A percentile compares a stretch with the other conserved stretches of the same genome.
Conservation (phyloP, 2,113 vertebrate genomes). For the Hirundichthys speculiger region DNA sequence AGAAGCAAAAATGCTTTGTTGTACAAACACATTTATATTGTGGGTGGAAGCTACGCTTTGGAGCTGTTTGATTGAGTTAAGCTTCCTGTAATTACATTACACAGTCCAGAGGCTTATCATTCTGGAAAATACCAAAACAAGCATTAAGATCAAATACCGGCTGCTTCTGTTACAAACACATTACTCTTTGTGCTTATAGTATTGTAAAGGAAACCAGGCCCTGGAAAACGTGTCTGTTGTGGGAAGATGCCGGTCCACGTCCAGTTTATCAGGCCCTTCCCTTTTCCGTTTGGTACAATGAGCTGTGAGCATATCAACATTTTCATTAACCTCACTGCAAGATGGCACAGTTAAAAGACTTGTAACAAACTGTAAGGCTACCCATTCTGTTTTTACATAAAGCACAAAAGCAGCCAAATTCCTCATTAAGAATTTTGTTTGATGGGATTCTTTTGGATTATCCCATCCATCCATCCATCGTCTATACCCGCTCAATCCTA, state of each 20-base stretch:
- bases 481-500: no score
- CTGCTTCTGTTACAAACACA: neutral
- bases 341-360: conserved; percentile 4
- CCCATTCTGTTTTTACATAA: neutral
- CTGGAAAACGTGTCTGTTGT: conserved; percentile 50
- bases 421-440: no score
- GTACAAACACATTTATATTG: neutral
- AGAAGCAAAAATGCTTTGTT: neutral
- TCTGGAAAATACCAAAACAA: neutral
- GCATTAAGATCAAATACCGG: conserved; percentile 8
- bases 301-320: conserved; percentile 35
- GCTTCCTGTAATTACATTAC: conserved; percentile 11
- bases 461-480: no score
- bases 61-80: neutral
- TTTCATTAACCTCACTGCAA: conserved; percentile 3
- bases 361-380: neutral
- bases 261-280: conserved; percentile 59
- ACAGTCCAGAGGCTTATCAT: neutral
- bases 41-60: neutral
- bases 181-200: neutral
- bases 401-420: neutral
- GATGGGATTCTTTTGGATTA: no score
- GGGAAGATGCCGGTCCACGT: conserved; percentile 30
- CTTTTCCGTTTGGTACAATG: conserved; percentile 40
- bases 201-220: conserved; percentile 45